phyloP scores from a whole-genome alignment of 2,888 invertebrate genomes.

The Alentia gelatinosa region DNA sequence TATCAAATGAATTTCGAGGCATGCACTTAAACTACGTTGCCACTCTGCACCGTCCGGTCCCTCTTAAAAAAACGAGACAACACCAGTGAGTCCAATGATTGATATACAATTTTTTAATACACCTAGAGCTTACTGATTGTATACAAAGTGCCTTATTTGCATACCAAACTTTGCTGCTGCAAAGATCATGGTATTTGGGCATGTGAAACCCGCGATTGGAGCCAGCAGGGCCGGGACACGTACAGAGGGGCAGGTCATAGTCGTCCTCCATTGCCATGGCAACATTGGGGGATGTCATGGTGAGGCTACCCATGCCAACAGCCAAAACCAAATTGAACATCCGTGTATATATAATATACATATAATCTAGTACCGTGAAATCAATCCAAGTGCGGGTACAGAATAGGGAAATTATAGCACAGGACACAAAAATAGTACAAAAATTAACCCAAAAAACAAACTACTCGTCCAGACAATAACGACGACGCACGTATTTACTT shows the following conservation, averaged over 20 bases:
- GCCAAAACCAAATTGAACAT: slow-evolving; percentile 17
- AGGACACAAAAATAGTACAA: slow-evolving; percentile 40
- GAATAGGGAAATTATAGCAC: not conserved
- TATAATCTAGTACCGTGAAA: slow-evolving; percentile 19
- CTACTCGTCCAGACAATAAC: slow-evolving; percentile 49
- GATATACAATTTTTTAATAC: slow-evolving; percentile 50
- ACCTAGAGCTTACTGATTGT: slow-evolving; percentile 45
- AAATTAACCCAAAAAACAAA: too few species aligned
- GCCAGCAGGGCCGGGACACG: not conserved
- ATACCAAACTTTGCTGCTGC: not conserved
- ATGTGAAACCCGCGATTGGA: not conserved
- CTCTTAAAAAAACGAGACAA: not conserved
- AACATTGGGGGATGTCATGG: not conserved
- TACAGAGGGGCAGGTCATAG: not conserved
- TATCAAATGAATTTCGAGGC: not conserved
- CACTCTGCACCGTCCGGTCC: slow-evolving; percentile 6
- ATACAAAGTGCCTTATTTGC: slow-evolving; percentile 41
- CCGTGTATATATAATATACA: not conserved
- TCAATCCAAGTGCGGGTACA: slow-evolving; percentile 43
- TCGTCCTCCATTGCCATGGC: slow-evolving; percentile 17
- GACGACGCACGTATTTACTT: not conserved
- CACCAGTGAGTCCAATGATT: not conserved
- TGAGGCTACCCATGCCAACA: not conserved
- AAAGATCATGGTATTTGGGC: not conserved
- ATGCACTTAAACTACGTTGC: not conserved